Base-by-base conservation (phyloP, 2,113 vertebrate species). In the Pica pica region DNA sequence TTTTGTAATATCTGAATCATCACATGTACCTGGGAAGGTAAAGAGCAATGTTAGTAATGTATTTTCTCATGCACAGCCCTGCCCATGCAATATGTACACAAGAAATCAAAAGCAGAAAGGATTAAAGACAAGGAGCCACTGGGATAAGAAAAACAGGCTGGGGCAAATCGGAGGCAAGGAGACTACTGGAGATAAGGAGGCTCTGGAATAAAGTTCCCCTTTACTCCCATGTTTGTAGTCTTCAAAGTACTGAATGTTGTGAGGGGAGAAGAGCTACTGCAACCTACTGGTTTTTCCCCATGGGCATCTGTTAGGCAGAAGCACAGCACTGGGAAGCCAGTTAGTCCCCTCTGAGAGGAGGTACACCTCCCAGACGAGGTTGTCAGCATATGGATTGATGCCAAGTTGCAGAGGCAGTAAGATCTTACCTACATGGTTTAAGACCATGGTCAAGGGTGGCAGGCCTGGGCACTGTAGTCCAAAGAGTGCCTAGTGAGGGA, bases 31-130 rank as follows among this genome's bases (percentile, higher is more conserved):
- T 74, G 76, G 60, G 69, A 89, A 95, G 80, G 64, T 91, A 83
- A 90, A 90, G 82, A 93, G n/a, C 27, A 71, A 68, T 0, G 1
- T 91, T 64, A 65, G 79, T 86, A 77, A 90, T 21, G 35, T 90
- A 65, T 92, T 93, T 94, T 95, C 50, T 95, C 67, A 30, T 88
- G 76, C 39, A 61, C 37, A 69, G 83, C 75, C 88, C 92, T 95
- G 56, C 90, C 67, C 83, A 55, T 2, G 3, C 59, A 70, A 27
- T 88, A 74, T 86, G 80, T 80, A 93, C 79, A 80, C 68, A 96
- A 65, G 71, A 92, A 95, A 94, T 76, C 44, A 87, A 80, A 93
- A 79, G 70, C 75, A 94, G 71, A 93, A 94, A 80, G 47, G 10
- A 88, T 86, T 92, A 83, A 92, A 93, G 79, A 59, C 85, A 92